Evolutionary conservation across 2,113 vertebrate genomes (phyloP).

Genomic region (Cynopterus brachyotis): DNA sequence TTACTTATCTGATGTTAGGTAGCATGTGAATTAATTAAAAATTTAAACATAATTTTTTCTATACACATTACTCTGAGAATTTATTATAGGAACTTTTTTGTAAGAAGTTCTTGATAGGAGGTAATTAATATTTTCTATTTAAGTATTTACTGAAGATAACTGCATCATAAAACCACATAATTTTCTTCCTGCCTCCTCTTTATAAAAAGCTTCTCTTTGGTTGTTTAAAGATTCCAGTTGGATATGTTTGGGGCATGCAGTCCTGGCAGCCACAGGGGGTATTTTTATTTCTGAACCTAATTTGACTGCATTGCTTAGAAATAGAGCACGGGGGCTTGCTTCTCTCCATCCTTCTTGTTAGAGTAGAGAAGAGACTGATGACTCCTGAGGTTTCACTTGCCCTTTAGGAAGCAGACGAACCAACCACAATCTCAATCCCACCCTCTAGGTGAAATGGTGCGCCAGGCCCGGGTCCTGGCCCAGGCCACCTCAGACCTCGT

Average conservation of each 20-base stretch:
- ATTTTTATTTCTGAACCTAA: not conserved
- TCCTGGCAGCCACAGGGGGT: not conserved
- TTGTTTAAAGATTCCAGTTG: not conserved
- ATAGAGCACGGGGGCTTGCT: not conserved
- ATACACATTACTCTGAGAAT: not conserved
- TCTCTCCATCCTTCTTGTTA: not conserved
- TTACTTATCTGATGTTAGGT: not conserved
- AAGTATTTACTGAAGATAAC: not conserved
- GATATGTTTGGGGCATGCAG: not conserved
- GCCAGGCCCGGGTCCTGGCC: constrained; percentile 97
- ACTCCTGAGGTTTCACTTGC: not conserved
- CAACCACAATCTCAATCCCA: not conserved
- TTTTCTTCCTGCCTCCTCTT: not conserved
- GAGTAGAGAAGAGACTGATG: not conserved
- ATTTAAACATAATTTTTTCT: not conserved
- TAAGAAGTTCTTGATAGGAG: not conserved
- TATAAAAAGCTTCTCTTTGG: not conserved
- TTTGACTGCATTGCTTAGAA: not conserved
- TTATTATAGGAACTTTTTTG: not conserved
- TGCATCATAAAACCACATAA: not conserved
- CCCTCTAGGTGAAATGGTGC: constrained; percentile 95
- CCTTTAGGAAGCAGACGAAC: not conserved
- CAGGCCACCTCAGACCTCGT: constrained; percentile 98
- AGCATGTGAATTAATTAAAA: not conserved
- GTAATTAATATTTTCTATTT: constrained; percentile 21